These are phyloP conservation scores for Eulemur rubriventer DNA, from an alignment of 2,797 vertebrate genomes.

Conservation along the genomic window DNA sequence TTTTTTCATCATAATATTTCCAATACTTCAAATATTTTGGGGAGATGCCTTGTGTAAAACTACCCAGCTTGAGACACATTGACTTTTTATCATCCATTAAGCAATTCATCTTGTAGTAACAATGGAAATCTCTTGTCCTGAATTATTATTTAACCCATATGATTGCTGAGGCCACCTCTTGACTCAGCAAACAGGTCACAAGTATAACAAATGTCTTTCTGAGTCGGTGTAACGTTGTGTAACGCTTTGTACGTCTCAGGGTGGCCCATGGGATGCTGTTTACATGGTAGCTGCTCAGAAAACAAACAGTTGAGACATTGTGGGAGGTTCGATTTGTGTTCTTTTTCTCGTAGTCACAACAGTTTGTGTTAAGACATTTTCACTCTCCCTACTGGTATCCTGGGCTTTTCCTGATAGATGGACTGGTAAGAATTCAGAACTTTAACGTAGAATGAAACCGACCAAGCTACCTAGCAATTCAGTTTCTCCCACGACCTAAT, in stretches of 20 bases:
- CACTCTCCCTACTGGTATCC: not conserved
- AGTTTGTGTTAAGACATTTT: not conserved
- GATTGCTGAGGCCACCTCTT: not conserved
- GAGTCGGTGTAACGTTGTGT: not conserved
- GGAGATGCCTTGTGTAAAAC: not conserved
- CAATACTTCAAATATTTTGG: not conserved
- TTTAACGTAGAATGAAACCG: not conserved
- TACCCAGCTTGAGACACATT: not conserved
- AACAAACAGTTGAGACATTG: not conserved
- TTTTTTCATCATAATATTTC: not conserved
- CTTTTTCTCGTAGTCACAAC: not conserved
- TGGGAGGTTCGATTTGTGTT: accelerated
- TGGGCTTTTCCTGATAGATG: not conserved
- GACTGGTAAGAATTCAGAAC: not conserved
- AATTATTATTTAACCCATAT: not conserved
- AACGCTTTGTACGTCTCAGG: not conserved
- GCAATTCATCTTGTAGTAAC: not conserved
- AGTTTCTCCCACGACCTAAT: not conserved
- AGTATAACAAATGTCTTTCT: not conserved
- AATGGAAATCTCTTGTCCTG: not conserved
- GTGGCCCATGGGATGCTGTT: not conserved
- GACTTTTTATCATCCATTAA: not conserved
- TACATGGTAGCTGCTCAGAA: not conserved
- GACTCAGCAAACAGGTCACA: not conserved
- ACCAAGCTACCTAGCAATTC: not conserved